Conservation (phyloP, 1,140 invertebrate species). For the Drosophila guanche region DNA sequence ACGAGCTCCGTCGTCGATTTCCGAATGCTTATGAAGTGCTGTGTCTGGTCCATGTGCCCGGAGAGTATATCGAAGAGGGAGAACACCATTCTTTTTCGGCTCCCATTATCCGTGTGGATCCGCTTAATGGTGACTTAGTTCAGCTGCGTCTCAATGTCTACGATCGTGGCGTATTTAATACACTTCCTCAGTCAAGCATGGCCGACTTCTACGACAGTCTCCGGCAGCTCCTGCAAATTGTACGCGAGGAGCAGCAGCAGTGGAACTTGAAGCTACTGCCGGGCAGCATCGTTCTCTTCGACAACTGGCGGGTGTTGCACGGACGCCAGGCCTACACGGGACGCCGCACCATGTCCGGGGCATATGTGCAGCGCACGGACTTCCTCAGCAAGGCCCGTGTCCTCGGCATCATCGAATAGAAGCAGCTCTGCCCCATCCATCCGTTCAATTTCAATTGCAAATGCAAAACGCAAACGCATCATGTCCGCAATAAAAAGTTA, state of each 20-base stretch:
- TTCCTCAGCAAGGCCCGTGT: constrained; percentile 86
- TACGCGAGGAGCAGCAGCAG: constrained; percentile 84
- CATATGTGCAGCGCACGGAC: constrained; percentile 87
- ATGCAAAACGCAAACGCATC: constrained; percentile 36
- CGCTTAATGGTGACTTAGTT: constrained; percentile 84
- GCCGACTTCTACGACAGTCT: constrained; percentile 87
- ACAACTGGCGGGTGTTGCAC: constrained; percentile 91
- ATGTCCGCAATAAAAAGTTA: constrained; percentile 61
- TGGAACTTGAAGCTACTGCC: constrained; percentile 87
- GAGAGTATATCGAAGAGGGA: constrained; percentile 87
- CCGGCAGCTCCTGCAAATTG: constrained; percentile 85
- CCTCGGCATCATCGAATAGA: constrained; percentile 83
- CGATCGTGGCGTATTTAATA: constrained; percentile 87
- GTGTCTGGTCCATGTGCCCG: constrained; percentile 85
- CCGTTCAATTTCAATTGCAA: constrained; percentile 46
- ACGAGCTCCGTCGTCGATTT: constrained; percentile 84
- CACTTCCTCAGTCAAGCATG: constrained; percentile 84
- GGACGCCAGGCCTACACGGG: constrained; percentile 88
- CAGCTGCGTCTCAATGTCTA: constrained; percentile 88
- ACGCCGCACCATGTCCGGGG: constrained; percentile 85
- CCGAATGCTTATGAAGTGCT: constrained; percentile 86
- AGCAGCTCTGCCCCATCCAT: background rate
- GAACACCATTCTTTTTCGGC: constrained; percentile 85
- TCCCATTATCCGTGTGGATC: constrained; percentile 85
- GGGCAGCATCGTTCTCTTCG: constrained; percentile 88